Percentiles rank a stretch among this genome's conserved stretches.
Evolutionary conservation across 2,797 vertebrate species (phyloP).

Genomic region (Anolis apletophallus): DNA sequence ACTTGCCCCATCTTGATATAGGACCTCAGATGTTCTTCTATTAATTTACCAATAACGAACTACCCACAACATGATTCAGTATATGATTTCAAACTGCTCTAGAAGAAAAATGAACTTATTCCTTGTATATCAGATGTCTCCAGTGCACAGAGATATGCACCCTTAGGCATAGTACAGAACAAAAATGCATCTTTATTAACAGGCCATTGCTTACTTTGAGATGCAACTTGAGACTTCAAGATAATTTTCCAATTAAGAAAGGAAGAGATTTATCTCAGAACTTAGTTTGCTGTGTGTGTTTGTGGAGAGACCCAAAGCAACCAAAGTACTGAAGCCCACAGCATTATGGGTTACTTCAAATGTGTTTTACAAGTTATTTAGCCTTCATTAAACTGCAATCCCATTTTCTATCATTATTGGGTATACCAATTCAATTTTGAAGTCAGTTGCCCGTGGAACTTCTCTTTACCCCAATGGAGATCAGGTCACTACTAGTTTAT

Average conservation of each 20-base stretch:
- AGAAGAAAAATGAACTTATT: background rate
- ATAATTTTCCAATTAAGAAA: conserved; percentile 29
- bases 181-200: background rate
- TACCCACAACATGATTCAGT: background rate
- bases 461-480: too few relatives aligned
- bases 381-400: too few relatives aligned
- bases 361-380: background rate
- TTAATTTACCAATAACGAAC: background rate
- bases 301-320: background rate
- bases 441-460: too few relatives aligned
- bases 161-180: background rate
- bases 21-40: background rate
- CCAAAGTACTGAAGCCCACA: background rate
- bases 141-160: background rate
- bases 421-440: too few relatives aligned
- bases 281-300: background rate
- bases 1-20: too few relatives aligned
- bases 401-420: too few relatives aligned
- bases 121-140: background rate
- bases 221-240: conserved; percentile 4
- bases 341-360: background rate
- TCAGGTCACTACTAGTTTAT: too few relatives aligned
- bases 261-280: background rate
- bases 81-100: too few relatives aligned
- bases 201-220: background rate